Base-by-base conservation (phyloP, 2,888 invertebrate genomes). In the Dryadula phaetusa region DNA sequence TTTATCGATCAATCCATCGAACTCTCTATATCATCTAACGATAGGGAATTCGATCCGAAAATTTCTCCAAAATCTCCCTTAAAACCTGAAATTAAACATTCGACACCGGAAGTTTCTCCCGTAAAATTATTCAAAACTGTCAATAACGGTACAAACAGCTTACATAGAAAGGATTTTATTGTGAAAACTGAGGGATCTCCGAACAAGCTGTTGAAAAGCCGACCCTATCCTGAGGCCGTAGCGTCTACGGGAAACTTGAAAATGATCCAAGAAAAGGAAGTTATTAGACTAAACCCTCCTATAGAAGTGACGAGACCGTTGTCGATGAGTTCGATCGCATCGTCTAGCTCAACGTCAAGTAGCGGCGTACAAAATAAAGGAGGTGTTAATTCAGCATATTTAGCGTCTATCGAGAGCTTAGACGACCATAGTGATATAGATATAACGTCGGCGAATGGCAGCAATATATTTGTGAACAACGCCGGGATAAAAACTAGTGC, bases 321-420 rank as follows among this genome's bases (percentile, higher is more conserved):
- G 22, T 96, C 96, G 2, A 94, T 96, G 85, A 96, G 96, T 82
- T 97, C 97, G 70, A 95, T 97, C 77, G 95, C 95, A 12, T 96
- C 96, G 7, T 95, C 96, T 0, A 95, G 95, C 67, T 95, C 95
- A 0, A 94, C 94, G 6, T 93, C 90, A 0, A 94, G 94, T 71
- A 95, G 94, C 77, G 95, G 94, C 62, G 94, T 94, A 47, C 94
- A 94, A 74, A 94, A 95, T 77, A 94, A 94, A 79, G 94, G 94
- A 20, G 94, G 94, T 73, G 94, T 95, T 74, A 95, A 95, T 75
- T 96, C 95, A 46, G 96, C 96, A 16, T 97, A 97, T 86, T 90
- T 97, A 82, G 97, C 98, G 63, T 97, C 97, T 40, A 96, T 97
- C 62, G 98, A 98, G 84, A 97, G 97, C 76, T 91, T 98, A 76